Conservation (phyloP, 2,113 vertebrate species). For the Speoplatyrhinus poulsoni region DNA sequence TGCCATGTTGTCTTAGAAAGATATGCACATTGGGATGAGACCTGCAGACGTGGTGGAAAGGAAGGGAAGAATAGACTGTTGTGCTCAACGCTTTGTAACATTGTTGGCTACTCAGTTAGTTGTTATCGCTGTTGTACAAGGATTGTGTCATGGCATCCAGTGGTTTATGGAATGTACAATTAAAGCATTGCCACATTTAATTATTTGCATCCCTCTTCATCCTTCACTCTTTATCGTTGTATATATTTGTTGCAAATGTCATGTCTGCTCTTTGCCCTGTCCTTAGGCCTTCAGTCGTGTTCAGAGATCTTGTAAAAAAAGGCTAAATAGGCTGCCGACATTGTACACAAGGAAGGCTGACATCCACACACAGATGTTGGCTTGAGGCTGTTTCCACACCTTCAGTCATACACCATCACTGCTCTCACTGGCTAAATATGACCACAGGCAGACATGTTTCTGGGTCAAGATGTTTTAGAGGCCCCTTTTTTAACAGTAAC, state of each 20-base stretch:
- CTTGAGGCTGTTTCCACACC: constrained; percentile 69
- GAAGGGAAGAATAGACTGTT: constrained; percentile 32
- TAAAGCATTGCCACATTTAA: neutral
- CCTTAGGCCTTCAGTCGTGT: constrained; percentile 40
- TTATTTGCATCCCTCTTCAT: neutral
- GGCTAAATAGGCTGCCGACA: constrained; percentile 49
- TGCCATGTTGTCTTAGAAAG: constrained; percentile 48
- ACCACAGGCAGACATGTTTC: constrained; percentile 59
- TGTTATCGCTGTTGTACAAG: constrained; percentile 10
- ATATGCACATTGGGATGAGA: constrained; percentile 44
- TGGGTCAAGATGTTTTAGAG: constrained; percentile 55
- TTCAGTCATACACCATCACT: constrained; percentile 75
- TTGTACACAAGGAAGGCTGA: constrained; percentile 63
- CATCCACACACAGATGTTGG: constrained; percentile 62
- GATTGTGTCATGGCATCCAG: neutral
- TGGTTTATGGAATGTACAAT: neutral
- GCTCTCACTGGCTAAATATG: constrained; percentile 69
- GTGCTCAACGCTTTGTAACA: constrained; percentile 30
- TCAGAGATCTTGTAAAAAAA: constrained; percentile 55
- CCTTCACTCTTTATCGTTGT: neutral
- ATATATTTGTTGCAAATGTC: neutral
- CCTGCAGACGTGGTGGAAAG: neutral
- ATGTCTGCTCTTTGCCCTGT: constrained; percentile 41
- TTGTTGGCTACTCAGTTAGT: neutral
- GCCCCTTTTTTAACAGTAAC: constrained; percentile 45